These are phyloP conservation scores for Heliconius eleuchia DNA, from an alignment of 1,140 invertebrate genomes.

Conservation along the genomic window DNA sequence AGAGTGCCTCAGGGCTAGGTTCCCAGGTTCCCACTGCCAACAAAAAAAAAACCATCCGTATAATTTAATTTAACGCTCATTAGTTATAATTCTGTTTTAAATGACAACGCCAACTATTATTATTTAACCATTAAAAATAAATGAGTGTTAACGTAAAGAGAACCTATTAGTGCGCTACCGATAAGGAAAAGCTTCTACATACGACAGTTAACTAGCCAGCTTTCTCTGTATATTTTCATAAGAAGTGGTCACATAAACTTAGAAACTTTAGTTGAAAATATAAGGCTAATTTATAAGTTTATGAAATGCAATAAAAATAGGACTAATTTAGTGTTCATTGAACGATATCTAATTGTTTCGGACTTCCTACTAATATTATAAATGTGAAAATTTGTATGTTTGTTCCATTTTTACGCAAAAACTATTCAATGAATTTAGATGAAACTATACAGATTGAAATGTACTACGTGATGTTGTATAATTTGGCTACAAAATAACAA, in stretches of 20 bases:
- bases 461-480: too few relatives aligned
- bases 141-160: slow-evolving; percentile 4
- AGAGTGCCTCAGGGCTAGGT: too few relatives aligned
- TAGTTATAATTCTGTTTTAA: background rate
- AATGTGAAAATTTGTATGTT: too few relatives aligned
- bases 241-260: background rate
- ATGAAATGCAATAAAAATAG: background rate
- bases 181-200: slow-evolving; percentile 10
- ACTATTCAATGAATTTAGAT: too few relatives aligned
- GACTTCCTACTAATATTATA: too few relatives aligned
- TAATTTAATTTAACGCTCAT: background rate
- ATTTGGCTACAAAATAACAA: too few relatives aligned
- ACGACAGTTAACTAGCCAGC: background rate
- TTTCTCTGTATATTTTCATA: slow-evolving; percentile 13
- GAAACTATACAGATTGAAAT: too few relatives aligned
- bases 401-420: too few relatives aligned
- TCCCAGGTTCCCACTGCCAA: too few relatives aligned
- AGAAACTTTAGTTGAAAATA: slow-evolving; percentile 1
- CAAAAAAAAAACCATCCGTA: too few relatives aligned
- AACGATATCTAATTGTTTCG: background rate
- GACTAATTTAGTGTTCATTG: background rate
- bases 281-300: background rate
- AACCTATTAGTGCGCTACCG: background rate
- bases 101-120: background rate
- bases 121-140: slow-evolving; percentile 6